A percentile compares a stretch with the other conserved stretches of the same genome.
These are phyloP conservation scores for Pyxicephalus adspersus DNA, from an alignment of 2,113 vertebrate species.

Conservation along the genomic window DNA sequence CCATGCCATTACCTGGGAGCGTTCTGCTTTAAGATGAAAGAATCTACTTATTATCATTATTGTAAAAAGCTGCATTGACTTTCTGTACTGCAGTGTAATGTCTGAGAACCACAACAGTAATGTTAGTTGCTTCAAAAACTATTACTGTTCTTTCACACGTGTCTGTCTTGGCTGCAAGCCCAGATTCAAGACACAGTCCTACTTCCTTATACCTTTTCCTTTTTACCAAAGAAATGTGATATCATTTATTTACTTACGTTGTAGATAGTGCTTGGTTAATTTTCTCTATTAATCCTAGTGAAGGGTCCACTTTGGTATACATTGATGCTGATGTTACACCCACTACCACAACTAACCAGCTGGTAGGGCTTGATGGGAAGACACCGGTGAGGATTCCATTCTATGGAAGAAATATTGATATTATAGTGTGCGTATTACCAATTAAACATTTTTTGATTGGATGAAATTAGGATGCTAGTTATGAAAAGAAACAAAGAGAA, in stretches of 20 bases:
- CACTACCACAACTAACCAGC: slow-evolving; percentile 90
- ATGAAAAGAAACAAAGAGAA: not conserved
- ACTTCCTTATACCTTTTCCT: no score
- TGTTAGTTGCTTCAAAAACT: no score
- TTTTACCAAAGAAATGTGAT: not conserved
- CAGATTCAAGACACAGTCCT: no score
- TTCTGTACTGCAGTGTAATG: no score
- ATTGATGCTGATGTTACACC: slow-evolving; percentile 88
- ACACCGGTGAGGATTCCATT: slow-evolving; percentile 96
- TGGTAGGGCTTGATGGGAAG: slow-evolving; percentile 91
- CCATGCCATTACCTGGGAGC: no score
- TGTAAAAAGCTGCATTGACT: no score
- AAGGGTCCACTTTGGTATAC: slow-evolving; percentile 88
- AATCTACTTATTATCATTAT: no score
- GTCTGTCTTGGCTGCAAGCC: no score
- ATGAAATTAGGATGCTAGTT: not conserved
- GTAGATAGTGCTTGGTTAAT: slow-evolving; percentile 82
- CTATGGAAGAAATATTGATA: slow-evolving; percentile 69
- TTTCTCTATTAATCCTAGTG: slow-evolving; percentile 86
- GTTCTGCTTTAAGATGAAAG: no score
- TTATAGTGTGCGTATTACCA: not conserved
- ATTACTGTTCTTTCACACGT: no score
- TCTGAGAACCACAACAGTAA: no score
- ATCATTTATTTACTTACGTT: slow-evolving; percentile 74
- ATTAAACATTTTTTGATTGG: not conserved